Evolutionary conservation across 1,140 invertebrate species (phyloP), one percentile per base, ranked within the genome.

Genomic region (Sminthurides bifidus): DNA sequence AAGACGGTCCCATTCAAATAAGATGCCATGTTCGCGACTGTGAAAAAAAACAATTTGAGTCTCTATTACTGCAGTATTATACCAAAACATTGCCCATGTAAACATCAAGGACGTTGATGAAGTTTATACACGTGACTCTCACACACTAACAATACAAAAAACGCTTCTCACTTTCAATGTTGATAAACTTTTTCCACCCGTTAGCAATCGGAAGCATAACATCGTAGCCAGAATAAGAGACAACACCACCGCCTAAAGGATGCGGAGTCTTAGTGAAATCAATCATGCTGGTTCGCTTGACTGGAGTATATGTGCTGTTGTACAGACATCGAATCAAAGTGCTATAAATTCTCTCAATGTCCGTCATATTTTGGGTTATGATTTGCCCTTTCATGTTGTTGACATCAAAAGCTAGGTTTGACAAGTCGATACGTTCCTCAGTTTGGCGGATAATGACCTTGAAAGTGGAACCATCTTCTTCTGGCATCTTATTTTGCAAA

Each of bases 121-220:
- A 48, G n/a, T 27, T 14, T 14, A 3, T 5, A 26, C 19, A 27
- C 21, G 19, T 52, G 33, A 38, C 19, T 35, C 19, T 19, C 1
- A 24, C 29, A 4, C 5, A n/a, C 17, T 46, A 26, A 17, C 29
- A 3, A 19, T 35, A 21, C 3, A 21, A 15, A 26, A 3, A 52
- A 43, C 30, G n/a, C 3, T 21, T 40, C 48, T 44, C 37, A 57
- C 55, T 52, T 31, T 52, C 49, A 6, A 58, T 27, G 31, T 58
- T 27, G 40, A 26, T 23, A n/a, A 35, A 35, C n/a, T 35, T 35
- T 46, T 46, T 54, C 52, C 52, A 54, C n/a, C 52, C 52, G 19
- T 53, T 53, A 0, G 38, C 33, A 2, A 53, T 53, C 33, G n/a
- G 29, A 12, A 29, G 37, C 12, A 51, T 48, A 5, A 40, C 45